Evolutionary conservation across 2,113 vertebrate species (phyloP).

Genomic region (Sorex araneus): DNA sequence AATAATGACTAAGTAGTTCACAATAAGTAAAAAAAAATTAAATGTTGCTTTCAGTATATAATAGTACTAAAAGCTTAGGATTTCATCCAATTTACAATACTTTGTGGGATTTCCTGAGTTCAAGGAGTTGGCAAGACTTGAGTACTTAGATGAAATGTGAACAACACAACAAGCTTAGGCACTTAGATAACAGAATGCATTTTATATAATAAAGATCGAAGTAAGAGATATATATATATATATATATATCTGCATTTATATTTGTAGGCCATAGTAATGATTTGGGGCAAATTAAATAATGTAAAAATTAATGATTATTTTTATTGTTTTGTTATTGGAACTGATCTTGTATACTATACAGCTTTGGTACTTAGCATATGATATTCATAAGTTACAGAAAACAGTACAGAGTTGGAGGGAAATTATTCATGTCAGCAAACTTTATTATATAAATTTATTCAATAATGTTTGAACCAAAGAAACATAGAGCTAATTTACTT

Average conservation of each 20-base stretch:
- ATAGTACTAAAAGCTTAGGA: background rate
- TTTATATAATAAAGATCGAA: conserved; percentile 40
- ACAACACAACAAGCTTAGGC: conserved; percentile 35
- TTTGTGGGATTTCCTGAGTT: background rate
- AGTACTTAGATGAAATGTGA: conserved; percentile 47
- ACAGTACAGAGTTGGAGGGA: background rate
- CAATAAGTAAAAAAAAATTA: background rate
- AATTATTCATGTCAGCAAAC: conserved; percentile 39
- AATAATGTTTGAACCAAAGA: background rate
- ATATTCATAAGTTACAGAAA: conserved; percentile 58
- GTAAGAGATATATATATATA: background rate
- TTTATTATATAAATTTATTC: conserved; percentile 46
- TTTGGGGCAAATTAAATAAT: conserved; percentile 21
- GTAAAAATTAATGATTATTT: conserved; percentile 31
- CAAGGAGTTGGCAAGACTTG: conserved; percentile 54
- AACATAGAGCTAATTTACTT: conserved; percentile 16
- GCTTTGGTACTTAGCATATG: background rate
- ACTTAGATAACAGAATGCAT: background rate
- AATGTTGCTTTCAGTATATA: conserved; percentile 14
- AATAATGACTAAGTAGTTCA: background rate
- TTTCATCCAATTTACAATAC: conserved; percentile 51
- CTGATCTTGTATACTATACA: background rate
- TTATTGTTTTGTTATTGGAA: background rate
- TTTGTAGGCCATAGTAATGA: conserved; percentile 20
- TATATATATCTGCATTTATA: background rate